These are phyloP conservation scores for Nematopogon swammerdamellus DNA, from an alignment of 2,888 invertebrate genomes.

Conservation along the genomic window DNA sequence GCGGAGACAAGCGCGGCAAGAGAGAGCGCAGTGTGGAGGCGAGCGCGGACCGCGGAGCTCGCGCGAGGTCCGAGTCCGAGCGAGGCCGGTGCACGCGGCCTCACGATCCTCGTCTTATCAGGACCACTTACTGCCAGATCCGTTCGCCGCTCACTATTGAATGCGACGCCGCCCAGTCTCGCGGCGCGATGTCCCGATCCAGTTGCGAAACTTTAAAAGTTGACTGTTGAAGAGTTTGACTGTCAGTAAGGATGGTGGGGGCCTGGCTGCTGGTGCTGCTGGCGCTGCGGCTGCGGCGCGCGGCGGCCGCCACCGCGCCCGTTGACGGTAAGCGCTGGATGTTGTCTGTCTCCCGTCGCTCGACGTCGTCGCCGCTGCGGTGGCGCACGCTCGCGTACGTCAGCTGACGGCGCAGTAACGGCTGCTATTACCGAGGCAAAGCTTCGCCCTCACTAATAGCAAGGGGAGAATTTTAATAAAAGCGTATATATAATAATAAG, in stretches of 20 bases:
- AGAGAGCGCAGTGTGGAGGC: background rate
- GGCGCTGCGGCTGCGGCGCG: background rate
- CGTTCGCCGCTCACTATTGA: too few relatives aligned
- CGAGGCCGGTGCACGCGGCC: background rate
- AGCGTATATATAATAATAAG: too few relatives aligned
- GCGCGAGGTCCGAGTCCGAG: background rate
- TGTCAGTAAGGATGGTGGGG: background rate
- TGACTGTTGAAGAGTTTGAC: background rate
- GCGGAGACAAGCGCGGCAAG: conserved; percentile 22
- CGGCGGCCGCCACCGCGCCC: background rate
- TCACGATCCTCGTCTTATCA: background rate
- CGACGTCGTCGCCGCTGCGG: too few relatives aligned
- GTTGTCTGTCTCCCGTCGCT: too few relatives aligned
- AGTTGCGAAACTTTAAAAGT: background rate
- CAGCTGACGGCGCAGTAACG: too few relatives aligned
- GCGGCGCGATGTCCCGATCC: too few relatives aligned
- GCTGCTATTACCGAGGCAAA: too few relatives aligned
- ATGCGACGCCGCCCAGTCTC: background rate
- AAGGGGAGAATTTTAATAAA: too few relatives aligned
- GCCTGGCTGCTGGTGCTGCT: background rate
- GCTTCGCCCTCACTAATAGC: too few relatives aligned
- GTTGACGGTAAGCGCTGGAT: background rate
- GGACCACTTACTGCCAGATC: too few relatives aligned
- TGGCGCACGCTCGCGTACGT: too few relatives aligned
- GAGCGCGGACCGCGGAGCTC: background rate